phyloP scores from a whole-genome alignment of 2,113 vertebrate species.

The Formicarius rufipectus region DNA sequence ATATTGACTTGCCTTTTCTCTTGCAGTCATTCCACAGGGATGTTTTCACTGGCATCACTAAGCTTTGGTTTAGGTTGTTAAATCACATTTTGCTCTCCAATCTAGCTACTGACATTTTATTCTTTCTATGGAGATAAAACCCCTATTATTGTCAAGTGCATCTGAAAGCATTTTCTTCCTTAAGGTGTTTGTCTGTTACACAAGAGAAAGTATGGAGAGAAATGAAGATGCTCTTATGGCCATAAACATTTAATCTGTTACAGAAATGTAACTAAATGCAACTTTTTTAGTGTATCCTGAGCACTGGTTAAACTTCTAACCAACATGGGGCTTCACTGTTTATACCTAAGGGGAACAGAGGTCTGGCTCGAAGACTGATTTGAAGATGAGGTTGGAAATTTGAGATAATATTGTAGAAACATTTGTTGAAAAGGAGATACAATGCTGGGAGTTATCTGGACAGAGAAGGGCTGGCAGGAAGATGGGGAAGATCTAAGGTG shows the following conservation, averaged over 20 bases:
- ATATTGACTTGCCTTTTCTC: neutral
- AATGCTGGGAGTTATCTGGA: neutral
- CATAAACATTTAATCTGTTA: neutral
- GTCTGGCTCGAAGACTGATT: neutral
- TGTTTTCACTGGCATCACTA: neutral
- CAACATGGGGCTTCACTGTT: rapidly evolving
- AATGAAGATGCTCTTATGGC: neutral
- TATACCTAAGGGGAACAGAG: neutral
- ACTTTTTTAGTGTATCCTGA: neutral
- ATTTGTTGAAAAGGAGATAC: neutral
- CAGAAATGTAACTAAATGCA: neutral
- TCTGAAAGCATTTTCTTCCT: constrained; percentile 20
- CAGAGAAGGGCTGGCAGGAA: neutral
- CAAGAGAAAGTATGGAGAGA: neutral
- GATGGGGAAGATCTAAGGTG: neutral
- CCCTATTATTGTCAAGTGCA: neutral
- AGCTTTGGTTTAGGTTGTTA: neutral
- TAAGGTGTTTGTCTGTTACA: neutral
- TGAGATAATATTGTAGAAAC: neutral
- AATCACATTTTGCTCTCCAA: neutral
- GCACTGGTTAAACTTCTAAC: neutral
- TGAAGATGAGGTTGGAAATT: neutral
- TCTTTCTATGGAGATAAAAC: constrained; percentile 2
- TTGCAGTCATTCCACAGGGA: neutral
- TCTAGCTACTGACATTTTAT: neutral